Evolutionary conservation across 2,888 invertebrate species (phyloP), one percentile per base, ranked within the genome.

Genomic region (Bhutanitis thaidina): DNA sequence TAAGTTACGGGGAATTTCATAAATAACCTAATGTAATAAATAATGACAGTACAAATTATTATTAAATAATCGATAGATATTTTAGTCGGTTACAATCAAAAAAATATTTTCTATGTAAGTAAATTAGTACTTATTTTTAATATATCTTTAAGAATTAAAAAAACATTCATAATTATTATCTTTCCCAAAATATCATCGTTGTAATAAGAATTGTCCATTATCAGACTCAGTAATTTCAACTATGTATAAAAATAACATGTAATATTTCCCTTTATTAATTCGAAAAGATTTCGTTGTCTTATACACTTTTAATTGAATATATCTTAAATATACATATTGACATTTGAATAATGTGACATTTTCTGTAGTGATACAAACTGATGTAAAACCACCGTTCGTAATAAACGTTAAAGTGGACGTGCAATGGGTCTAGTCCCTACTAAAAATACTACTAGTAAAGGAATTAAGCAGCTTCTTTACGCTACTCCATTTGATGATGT

Each of bases 161-260:
- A 38, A 30, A 4, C 8, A 30, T 30, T 29, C 36, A 7, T 3
- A 20, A 20, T 20, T n/a, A n/a, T 3, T 36, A 20, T 15, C 14
- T 10, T 16, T 15, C 32, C 8, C 12, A 15, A 27, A 36, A 37
- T 38, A 46, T 13, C n/a, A 16, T 46, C 45, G 29, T 38, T 46
- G 38, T 37, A 7, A 34, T 27, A 34, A 37, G 16, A 7, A 30
- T 30, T 38, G 15, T 38, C 12, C 37, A 30, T 38, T 15, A 27
- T n/a, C 37, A 35, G 7, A 7, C 13, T 29, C 7, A 14, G 1
- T 10, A 12, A 25, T 8, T 25, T 45, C 12, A 29, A 13, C n/a
- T 25, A 35, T 10, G 10, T 38, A 46, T 14, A 38, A 46, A 46
- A 46, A 38, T 30, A 46, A 46, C 13, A 15, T 12, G 8, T 9